Evolutionary conservation across 2,113 vertebrate genomes (phyloP).

Genomic region (Coryphaenoides rupestris): DNA sequence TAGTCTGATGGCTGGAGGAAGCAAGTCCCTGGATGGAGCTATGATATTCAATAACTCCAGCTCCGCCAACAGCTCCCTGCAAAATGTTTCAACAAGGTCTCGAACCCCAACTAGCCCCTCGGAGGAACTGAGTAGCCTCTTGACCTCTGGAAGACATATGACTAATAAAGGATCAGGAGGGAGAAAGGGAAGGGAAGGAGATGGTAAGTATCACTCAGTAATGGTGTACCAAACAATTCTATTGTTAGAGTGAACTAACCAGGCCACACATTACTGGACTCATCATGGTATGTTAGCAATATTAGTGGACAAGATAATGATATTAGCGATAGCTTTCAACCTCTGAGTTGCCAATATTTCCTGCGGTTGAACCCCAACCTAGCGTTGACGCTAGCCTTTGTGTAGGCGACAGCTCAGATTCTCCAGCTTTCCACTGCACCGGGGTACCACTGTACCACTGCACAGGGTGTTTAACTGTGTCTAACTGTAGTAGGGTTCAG

Average conservation of each 20-base stretch:
- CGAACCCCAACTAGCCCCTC: conserved; percentile 91
- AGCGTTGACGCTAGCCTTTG: not conserved
- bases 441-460: too few relatives aligned
- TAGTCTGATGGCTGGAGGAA: conserved; percentile 82
- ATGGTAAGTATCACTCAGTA: conserved; percentile 77
- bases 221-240: not conserved
- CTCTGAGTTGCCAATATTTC: too few relatives aligned
- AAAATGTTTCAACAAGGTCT: conserved; percentile 79
- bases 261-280: not conserved
- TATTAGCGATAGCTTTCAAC: not conserved
- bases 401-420: too few relatives aligned
- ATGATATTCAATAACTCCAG: conserved; percentile 80
- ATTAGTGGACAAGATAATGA: not conserved
- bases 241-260: too few relatives aligned
- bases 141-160: conserved; percentile 83
- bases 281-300: not conserved
- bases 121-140: conserved; percentile 87
- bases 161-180: conserved; percentile 84
- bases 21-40: conserved; percentile 74
- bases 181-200: conserved; percentile 81
- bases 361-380: too few relatives aligned
- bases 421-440: too few relatives aligned
- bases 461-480: too few relatives aligned
- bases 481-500: too few relatives aligned
- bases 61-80: conserved; percentile 78